Evolutionary conservation across 2,113 vertebrate species (phyloP), one percentile per base, ranked within the genome.

Genomic region (Neotragus pygmaeus): DNA sequence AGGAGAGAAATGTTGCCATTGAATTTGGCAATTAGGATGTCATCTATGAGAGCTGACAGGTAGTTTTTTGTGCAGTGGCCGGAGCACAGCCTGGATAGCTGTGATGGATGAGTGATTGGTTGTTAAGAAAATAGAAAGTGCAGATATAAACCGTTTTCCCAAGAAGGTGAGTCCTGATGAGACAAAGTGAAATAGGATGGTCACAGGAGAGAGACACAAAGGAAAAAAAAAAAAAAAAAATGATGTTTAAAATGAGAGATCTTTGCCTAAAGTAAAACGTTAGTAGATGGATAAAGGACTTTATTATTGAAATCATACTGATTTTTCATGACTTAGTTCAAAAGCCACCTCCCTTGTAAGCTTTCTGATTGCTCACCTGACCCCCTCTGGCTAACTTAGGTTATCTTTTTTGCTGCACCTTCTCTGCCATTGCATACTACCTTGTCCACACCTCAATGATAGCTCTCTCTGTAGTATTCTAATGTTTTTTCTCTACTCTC

Each of bases 81-180:
- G 30, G 28, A 55, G 39, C 17, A 49, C 51, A 55, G 13, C 57
- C 78, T 39, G 28, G 27, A 49, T 7, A 87, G 60, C 83, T 57
- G 7, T 91, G 86, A 94, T 82, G 39, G 82, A 62, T 95, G 77
- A 87, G 33, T 47, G 83, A 13, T 6, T 21, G 16, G 39, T 53
- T 55, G 64, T 75, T 95, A 94, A 87, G 80, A 95, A 93, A 96
- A 95, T 57, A 66, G n/a, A 51, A 87, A 93, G 57, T 87, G 28
- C 45, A 96, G 90, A 96, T 88, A 94, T n/a, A 90, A 90, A 88
- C 87, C 15, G 12, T 64, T 94, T 93, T 96, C 91, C n/a, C 11
- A 78, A 47, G 57, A 78, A 93, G 17, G 62, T 87, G 66, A 96
- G 21, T 53, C 58, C 17, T 83, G 36, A 91, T 93, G 84, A 88